A percentile compares a stretch with the other conserved stretches of the same genome.
Evolutionary conservation across 1,140 invertebrate species (phyloP).

Genomic region (Hesperophylax magnus): DNA sequence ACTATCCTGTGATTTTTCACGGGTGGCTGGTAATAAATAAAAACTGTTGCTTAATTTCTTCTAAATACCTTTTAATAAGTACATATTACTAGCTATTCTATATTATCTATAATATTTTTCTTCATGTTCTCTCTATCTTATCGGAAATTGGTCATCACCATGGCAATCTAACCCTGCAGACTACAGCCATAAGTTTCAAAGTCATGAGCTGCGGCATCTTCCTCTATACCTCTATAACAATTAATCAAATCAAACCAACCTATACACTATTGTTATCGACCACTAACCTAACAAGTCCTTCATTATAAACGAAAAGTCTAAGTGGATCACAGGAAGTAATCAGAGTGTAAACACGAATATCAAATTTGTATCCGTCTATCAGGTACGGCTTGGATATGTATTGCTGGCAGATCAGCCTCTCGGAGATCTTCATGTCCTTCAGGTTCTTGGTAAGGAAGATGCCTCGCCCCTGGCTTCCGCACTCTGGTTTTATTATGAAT

Average conservation of each 20-base stretch:
- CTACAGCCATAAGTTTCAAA: not conserved
- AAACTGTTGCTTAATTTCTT: no score
- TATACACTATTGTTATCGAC: not conserved
- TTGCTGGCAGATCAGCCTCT: constrained; percentile 87
- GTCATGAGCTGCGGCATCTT: no score
- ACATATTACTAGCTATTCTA: no score
- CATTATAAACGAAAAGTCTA: constrained; percentile 94
- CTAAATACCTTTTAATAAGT: no score
- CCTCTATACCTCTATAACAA: no score
- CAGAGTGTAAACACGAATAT: constrained; percentile 93
- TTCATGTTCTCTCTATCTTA: no score
- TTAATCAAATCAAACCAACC: not conserved
- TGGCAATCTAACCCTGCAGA: no score
- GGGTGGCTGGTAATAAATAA: no score
- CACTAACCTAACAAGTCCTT: constrained; percentile 87
- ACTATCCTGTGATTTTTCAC: no score
- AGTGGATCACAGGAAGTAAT: constrained; percentile 96
- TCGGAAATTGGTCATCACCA: no score
- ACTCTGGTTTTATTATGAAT: constrained; percentile 91
- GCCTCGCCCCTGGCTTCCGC: constrained; percentile 88
- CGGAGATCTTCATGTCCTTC: constrained; percentile 83
- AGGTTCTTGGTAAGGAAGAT: constrained; percentile 86
- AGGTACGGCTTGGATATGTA: constrained; percentile 80
- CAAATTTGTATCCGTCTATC: constrained; percentile 98
- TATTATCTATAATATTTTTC: no score